A percentile compares a stretch with the other conserved stretches of the same genome.
Conservation (phyloP, 1,140 invertebrate species). For the Pachyrhynchus sulphureomaculatus region DNA sequence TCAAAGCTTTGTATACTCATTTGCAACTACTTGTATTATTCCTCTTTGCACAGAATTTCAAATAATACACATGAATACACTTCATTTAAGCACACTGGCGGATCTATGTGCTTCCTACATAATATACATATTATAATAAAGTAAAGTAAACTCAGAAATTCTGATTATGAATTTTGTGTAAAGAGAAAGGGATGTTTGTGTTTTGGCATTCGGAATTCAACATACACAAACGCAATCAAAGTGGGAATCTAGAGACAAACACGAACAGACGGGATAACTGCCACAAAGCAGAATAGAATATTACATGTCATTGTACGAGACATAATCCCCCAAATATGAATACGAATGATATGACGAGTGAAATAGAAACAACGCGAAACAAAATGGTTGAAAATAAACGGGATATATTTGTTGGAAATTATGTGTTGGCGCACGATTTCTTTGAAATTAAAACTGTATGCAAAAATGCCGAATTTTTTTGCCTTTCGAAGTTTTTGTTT, state of each 20-base stretch:
- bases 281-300: conserved; percentile 41
- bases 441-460: too few relatives aligned
- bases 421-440: too few relatives aligned
- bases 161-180: conserved; percentile 31
- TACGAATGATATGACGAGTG: neutral
- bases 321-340: conserved; percentile 33
- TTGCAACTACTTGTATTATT: neutral
- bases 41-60: neutral
- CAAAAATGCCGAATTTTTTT: too few relatives aligned
- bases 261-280: conserved; percentile 21
- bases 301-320: conserved; percentile 39
- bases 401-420: too few relatives aligned
- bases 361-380: neutral
- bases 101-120: conserved; percentile 14
- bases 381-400: neutral
- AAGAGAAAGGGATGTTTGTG: conserved; percentile 33
- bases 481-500: too few relatives aligned
- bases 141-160: conserved; percentile 29
- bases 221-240: conserved; percentile 28
- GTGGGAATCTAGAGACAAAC: conserved; percentile 30
- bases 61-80: conserved; percentile 22
- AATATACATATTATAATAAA: conserved; percentile 29
- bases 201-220: conserved; percentile 25
- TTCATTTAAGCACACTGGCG: conserved; percentile 1
- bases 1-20: neutral